Conservation (phyloP, 37 sponge, comb jelly and placozoan species). For the Bolinopsis microptera region DNA sequence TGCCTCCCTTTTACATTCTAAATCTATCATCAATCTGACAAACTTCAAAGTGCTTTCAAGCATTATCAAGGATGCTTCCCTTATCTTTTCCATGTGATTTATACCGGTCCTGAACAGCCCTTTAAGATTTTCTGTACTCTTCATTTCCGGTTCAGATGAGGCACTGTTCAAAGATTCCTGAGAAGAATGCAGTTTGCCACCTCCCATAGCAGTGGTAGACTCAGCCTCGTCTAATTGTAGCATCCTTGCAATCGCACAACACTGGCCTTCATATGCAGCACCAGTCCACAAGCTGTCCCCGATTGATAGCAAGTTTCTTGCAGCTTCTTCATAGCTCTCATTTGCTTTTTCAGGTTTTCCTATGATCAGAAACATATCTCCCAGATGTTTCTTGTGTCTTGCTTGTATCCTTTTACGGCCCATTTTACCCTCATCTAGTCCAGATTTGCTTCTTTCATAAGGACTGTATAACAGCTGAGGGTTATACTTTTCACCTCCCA, state of each 20-base stretch:
- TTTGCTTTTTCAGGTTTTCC: conserved; percentile 51
- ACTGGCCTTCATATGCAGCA: conserved; percentile 35
- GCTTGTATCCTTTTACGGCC: conserved; percentile 28
- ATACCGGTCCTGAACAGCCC: not conserved
- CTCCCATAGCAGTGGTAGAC: not conserved
- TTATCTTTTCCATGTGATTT: conserved; percentile 39
- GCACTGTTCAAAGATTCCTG: conserved; percentile 44
- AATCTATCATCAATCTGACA: conserved; percentile 18
- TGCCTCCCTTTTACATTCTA: conserved; percentile 41
- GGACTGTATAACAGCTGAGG: conserved; percentile 50
- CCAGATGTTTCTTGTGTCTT: conserved; percentile 45
- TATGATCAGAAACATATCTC: conserved; percentile 35
- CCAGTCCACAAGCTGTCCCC: conserved; percentile 59
- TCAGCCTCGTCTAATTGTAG: conserved; percentile 24
- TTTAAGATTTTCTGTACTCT: conserved; percentile 17
- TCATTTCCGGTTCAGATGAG: conserved; percentile 18
- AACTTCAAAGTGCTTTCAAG: conserved; percentile 61
- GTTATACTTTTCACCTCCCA: conserved; percentile 30
- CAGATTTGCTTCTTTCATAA: conserved; percentile 39
- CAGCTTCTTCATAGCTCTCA: conserved; percentile 23
- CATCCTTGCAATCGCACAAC: conserved; percentile 34
- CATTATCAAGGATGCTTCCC: conserved; percentile 54
- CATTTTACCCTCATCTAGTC: conserved; percentile 51
- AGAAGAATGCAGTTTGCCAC: conserved; percentile 1
- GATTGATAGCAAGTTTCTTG: not conserved